Base-by-base conservation (phyloP, 2,113 vertebrate species). In the Pholis gunnellus region DNA sequence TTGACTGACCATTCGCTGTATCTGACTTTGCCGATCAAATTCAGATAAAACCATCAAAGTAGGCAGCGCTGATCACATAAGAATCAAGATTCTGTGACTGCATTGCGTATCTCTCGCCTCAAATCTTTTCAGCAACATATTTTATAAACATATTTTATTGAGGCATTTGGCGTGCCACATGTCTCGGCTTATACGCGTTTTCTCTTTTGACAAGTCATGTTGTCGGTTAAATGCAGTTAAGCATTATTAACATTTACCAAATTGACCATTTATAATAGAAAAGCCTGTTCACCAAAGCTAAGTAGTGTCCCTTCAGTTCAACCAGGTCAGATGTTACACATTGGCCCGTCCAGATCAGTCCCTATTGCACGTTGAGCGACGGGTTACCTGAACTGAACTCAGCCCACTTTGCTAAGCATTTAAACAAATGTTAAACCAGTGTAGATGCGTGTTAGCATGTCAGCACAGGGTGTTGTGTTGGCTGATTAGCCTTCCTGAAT, bases 401-500 rank as follows among this genome's bases (percentile, higher is more conserved):
- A 38, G 8, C 13, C 20, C 11, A 17, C 31, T 66, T 46, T 22
- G 2, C 5, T 6, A 1, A 56, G 14, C 9, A 27, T 40, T 50
- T 17, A 27, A 66, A 56, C 31, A 8, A 1, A 54, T 25, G 29
- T 59, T 50, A 31, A 59, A 31, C 38, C 46, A 75, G 10, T 27
- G 20, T 3, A 40, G n/a, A 50, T 50, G 9, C 0, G 10, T 65
- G 48, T 78, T 34, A 25, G 44, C 52, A 31, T 63, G 52, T 68
- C 67, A 11, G 75, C 72, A 52, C 25, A 36, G 46, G 4, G n/a
- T 38, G 70, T 59, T 27, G 40, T 42, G n/a, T 76, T 65, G 52
- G 40, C 31, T 69, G 40, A 82, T 31, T 66, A 44, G 60, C 56
- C 52, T 67, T 82, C 79, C 74, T 76, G 42, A 70, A 20, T 27